Conservation (phyloP, 2,888 invertebrate genomes). For the Sphinx pinastri region DNA sequence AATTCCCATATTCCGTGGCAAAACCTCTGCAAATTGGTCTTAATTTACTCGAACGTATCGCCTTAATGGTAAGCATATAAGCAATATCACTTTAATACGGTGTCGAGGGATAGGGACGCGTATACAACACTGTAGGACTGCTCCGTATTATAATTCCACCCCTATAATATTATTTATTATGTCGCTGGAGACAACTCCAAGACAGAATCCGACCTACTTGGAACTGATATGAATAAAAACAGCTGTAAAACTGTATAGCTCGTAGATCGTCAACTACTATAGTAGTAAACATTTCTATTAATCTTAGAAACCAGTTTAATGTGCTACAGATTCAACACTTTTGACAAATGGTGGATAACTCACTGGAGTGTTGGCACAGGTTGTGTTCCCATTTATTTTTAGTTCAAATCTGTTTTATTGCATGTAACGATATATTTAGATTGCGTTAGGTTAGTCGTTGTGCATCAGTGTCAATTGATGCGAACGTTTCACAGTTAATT, state of each 20-base stretch:
- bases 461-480: slow-evolving; percentile 28
- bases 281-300: background rate
- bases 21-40: slow-evolving; percentile 79
- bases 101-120: slow-evolving; percentile 44
- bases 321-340: background rate
- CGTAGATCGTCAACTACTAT: background rate
- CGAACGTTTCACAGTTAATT: slow-evolving; percentile 31
- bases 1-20: slow-evolving; percentile 73
- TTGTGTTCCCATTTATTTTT: background rate
- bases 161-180: slow-evolving; percentile 67
- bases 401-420: slow-evolving; percentile 4
- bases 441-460: background rate
- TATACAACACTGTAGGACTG: slow-evolving; percentile 47
- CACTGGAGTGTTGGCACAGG: background rate
- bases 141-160: slow-evolving; percentile 60
- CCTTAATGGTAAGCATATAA: slow-evolving; percentile 75
- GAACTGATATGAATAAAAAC: slow-evolving; percentile 37
- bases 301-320: background rate
- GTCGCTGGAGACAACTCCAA: slow-evolving; percentile 62
- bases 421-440: background rate
- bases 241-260: background rate
- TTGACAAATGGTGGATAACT: background rate
- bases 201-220: slow-evolving; percentile 49
- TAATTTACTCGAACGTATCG: slow-evolving; percentile 78
- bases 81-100: slow-evolving; percentile 73